Base-by-base conservation (phyloP, 2,113 vertebrate species). In the Mesitornis unicolor region DNA sequence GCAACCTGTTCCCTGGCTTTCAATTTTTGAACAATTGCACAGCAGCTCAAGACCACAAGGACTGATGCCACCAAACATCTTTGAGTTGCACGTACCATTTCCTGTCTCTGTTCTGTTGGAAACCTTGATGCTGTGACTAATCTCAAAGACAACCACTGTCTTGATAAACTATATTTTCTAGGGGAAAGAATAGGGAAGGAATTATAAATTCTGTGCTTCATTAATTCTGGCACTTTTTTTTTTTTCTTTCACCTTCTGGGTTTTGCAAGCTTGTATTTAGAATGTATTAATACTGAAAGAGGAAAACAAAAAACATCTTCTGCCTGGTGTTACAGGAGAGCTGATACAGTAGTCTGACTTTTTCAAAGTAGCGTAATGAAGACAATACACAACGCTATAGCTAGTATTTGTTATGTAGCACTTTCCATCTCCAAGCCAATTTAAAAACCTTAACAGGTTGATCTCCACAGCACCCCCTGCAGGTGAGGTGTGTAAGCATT, bases 1-100 rank as follows among this genome's bases (percentile, higher is more conserved):
- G 50, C 89, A 95, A 87, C 42, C 42, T 75, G 51, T 87, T 96
- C 93, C 82, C 86, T 67, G 84, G 48, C 81, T 96, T 91, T 87
- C 54, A 91, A 29, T 81, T 93, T 93, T 91, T 90, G 83, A 94
- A 80, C 80, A 76, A 51, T 29, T 78, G 94, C 90, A 83, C 74
- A 87, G 84, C 84, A 65, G 45, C 68, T 33, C 48, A 26, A 89
- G 92, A 84, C 69, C 74, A 95, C 64, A 53, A 67, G 80, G 56
- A 42, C 71, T 53, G 61, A 75, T 71, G 43, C 8, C 14, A 31
- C 64, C 64, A 64, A 71, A 86, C 69, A 80, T 61, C 76, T 83
- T 59, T 68, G 77, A 87, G 84, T 56, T 6, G 1, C 24, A 31
- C 5, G 1, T 38, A 50, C 45, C 26, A 2, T 84, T 84, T 42